phyloP scores from a whole-genome alignment of 2,888 invertebrate species.

The Euplexia lucipara region DNA sequence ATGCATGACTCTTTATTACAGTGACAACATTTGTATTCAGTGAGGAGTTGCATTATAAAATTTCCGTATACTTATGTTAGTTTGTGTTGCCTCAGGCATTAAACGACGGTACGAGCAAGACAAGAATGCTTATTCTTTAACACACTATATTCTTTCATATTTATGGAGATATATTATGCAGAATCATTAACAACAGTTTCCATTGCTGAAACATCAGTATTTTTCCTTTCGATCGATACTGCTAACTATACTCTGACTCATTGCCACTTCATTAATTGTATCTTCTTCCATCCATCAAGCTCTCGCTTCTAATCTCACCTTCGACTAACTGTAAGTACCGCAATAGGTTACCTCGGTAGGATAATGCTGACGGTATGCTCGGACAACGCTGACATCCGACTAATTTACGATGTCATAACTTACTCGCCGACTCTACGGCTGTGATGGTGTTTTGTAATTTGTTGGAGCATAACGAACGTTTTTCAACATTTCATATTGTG shows the following conservation, averaged over 20 bases:
- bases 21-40: conserved; percentile 2
- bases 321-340: conserved; percentile 6
- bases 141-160: too few species aligned
- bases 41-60: background rate
- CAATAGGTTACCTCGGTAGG: conserved; percentile 42
- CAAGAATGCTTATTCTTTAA: too few species aligned
- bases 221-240: background rate
- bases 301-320: conserved; percentile 28
- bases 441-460: conserved; percentile 44
- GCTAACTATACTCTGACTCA: conserved; percentile 11
- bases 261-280: conserved; percentile 18
- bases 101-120: too few species aligned
- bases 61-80: background rate
- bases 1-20: conserved; percentile 6
- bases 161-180: too few species aligned
- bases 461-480: background rate
- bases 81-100: background rate
- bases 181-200: background rate
- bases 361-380: conserved; percentile 66
- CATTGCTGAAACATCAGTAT: background rate
- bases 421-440: conserved; percentile 63
- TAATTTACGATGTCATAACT: conserved; percentile 79
- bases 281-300: conserved; percentile 25
- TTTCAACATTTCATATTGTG: background rate
- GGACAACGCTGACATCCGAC: conserved; percentile 70